These are phyloP conservation scores for Malthinus flaveolus DNA, from an alignment of 2,888 invertebrate genomes.

Conservation along the genomic window DNA sequence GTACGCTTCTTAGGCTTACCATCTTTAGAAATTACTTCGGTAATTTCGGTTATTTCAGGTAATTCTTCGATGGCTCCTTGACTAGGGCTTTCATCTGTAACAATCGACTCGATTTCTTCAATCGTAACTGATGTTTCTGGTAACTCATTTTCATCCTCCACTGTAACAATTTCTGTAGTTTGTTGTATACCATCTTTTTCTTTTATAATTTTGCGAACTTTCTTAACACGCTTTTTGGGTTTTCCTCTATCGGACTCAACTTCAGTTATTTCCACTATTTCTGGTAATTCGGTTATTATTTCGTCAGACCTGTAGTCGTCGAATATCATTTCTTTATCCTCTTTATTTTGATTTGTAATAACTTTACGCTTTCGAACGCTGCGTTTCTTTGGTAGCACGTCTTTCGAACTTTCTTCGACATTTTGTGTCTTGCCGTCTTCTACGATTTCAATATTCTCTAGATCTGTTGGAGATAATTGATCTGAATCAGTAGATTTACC, in stretches of 20 bases:
- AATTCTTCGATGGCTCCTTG: conserved; percentile 39
- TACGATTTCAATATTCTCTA: no score
- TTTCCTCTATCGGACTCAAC: conserved; percentile 34
- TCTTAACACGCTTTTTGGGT: conserved; percentile 44
- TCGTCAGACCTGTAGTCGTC: no score
- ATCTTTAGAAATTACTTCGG: conserved; percentile 36
- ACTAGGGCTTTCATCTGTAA: background rate
- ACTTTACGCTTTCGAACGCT: no score
- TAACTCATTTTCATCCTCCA: background rate
- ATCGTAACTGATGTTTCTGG: background rate
- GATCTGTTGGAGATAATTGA: no score
- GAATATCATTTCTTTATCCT: no score
- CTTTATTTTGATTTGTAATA: no score
- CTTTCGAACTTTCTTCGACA: no score
- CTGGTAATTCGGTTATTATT: conserved; percentile 33
- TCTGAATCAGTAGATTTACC: background rate
- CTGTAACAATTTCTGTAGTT: conserved; percentile 37
- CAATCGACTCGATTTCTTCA: background rate
- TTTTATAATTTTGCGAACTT: conserved; percentile 47
- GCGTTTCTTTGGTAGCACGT: no score
- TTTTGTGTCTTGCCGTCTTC: no score
- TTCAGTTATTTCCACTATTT: conserved; percentile 34
- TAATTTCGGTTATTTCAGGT: conserved; percentile 44
- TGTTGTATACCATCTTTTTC: conserved; percentile 38
- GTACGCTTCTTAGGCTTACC: conserved; percentile 42